Evolutionary conservation across 1,140 invertebrate genomes (phyloP).

Genomic region (Sarcophaga peregrina): DNA sequence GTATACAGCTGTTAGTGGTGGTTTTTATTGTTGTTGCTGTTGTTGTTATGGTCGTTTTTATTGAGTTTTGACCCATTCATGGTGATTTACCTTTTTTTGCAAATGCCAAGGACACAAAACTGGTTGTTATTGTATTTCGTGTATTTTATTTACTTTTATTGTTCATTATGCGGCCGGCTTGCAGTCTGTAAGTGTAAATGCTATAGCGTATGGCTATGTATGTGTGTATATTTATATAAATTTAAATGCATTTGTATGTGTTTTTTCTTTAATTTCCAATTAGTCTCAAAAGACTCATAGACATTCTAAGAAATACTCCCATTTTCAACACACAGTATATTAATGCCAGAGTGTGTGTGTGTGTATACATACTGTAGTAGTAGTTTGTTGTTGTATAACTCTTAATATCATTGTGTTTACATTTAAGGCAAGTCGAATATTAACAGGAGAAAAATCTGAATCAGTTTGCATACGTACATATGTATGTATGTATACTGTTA

Average conservation of each 20-base stretch:
- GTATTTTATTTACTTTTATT: background rate
- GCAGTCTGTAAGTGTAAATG: background rate
- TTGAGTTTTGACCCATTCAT: slow-evolving; percentile 20
- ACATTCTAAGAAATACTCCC: background rate
- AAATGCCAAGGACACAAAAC: slow-evolving; percentile 14
- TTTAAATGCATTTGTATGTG: background rate
- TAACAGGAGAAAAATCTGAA: no score
- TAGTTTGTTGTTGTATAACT: no score
- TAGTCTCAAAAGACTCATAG: background rate
- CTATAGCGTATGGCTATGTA: background rate
- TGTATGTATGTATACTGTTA: background rate
- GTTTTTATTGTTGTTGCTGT: background rate
- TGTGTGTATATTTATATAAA: background rate
- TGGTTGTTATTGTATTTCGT: background rate
- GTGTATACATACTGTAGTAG: no score
- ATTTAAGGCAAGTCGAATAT: background rate
- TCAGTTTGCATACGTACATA: background rate
- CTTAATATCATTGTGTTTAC: background rate
- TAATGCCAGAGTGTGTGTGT: no score
- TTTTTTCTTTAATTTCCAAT: background rate
- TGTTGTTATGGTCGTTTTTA: background rate
- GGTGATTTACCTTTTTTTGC: background rate
- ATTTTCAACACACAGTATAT: background rate
- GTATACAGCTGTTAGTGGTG: background rate
- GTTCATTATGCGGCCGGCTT: background rate